Evolutionary conservation across 2,113 vertebrate species (phyloP).

Genomic region (Azemiops feae): DNA sequence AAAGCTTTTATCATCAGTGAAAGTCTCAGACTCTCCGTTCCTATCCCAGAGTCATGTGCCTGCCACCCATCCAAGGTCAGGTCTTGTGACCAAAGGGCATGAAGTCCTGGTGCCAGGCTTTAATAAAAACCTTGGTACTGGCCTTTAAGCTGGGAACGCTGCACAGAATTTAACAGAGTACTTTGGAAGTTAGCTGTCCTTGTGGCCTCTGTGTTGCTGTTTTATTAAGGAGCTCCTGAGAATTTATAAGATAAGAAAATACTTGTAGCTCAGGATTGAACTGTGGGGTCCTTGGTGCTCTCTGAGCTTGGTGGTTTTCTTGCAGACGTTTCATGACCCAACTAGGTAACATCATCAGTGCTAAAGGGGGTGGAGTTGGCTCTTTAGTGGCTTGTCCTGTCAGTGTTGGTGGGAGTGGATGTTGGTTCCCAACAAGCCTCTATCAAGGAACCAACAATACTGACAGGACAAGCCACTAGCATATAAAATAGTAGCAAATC

Average conservation of each 20-base stretch:
- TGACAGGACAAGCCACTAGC: not conserved
- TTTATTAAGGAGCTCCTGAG: not conserved
- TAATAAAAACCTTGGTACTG: not conserved
- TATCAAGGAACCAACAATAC: not conserved
- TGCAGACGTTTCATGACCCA: not conserved
- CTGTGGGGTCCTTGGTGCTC: not conserved
- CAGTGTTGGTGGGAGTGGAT: not conserved
- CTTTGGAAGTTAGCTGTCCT: not conserved
- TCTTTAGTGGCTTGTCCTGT: not conserved
- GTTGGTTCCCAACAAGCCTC: not conserved
- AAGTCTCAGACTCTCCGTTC: not conserved
- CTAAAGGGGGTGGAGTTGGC: not conserved
- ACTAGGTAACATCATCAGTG: not conserved
- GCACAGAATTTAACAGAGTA: not conserved
- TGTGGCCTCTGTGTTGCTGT: not conserved
- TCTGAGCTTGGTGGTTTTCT: not conserved
- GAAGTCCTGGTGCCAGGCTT: not conserved
- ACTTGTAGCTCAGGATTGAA: not conserved
- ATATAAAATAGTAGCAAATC: not conserved
- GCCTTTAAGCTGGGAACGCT: not conserved
- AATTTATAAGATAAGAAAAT: not conserved
- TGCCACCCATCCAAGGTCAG: not conserved
- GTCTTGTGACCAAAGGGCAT: not conserved
- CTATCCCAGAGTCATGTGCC: not conserved
- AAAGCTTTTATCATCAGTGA: not conserved